Evolutionary conservation across 2,797 vertebrate genomes (phyloP), one percentile per base, ranked within the genome.

Genomic region (Neomorphus geoffroyi): DNA sequence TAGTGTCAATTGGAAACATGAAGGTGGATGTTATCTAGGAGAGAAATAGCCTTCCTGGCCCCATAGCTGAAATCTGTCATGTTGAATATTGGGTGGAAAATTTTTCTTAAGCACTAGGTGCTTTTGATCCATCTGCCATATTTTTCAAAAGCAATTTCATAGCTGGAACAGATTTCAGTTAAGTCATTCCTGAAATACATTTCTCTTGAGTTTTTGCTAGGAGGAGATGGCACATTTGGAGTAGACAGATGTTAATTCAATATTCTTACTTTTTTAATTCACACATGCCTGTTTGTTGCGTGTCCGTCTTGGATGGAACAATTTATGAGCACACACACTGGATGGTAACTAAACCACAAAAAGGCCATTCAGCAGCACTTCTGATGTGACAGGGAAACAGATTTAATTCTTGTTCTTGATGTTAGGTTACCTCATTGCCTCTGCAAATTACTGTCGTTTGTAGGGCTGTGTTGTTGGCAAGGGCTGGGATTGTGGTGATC

Each of bases 231-330:
- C 41, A 48, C 43, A 8, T 77, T 82, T 91, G 22, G 35, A 87
- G 22, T 22, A 93, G 65, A 6, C 41, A 75, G 83, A 69, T 88
- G 62, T 58, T 79, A 84, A 92, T 54, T 54, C 41, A 21, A 0
- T 26, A 9, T 65, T 74, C 69, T 60, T 41, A 48, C 39, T 71
- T 85, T 66, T 58, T 4, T 61, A 22, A 70, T 53, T 62, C 26
- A 2, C 26, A 5, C 17, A 4, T 30, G 23, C 6, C 35, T 51
- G 9, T 32, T 45, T 37, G 33, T 19, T 18, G 4, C 8, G 0
- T 32, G 39, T 30, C 32, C 69, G 30, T 48, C 56, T 56, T 4
- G 26, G 41, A 17, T 22, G 61, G 41, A 43, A 35, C 21, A 9
- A 2, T n/a, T 78, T 10, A 3, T 5, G 51, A 48, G 39, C 72